Conservation (phyloP, 2,888 invertebrate genomes). For the Scaptomyza caliginosa region DNA sequence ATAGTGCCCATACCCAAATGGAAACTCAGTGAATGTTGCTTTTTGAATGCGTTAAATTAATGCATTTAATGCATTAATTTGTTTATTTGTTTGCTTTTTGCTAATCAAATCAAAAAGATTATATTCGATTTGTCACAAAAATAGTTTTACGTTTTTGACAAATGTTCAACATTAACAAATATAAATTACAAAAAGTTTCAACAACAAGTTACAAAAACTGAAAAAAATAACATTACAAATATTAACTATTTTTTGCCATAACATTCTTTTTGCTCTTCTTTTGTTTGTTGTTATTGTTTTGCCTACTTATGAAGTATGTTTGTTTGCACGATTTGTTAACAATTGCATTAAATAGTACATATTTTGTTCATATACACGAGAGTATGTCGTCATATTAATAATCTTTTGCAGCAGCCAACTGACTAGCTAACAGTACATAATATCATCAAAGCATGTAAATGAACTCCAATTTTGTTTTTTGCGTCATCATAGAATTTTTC, state of each 20-base stretch:
- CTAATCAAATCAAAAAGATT: conserved; percentile 58
- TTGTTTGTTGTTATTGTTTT: too few relatives aligned
- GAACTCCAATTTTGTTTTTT: conserved; percentile 17
- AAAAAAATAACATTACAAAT: conserved; percentile 29
- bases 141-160: conserved; percentile 41
- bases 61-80: conserved; percentile 45
- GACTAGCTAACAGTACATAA: conserved; percentile 8
- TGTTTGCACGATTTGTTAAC: conserved; percentile 48
- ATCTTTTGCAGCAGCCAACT: conserved; percentile 19
- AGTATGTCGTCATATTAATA: conserved; percentile 7
- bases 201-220: conserved; percentile 41
- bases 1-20: background rate
- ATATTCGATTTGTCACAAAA: conserved; percentile 68
- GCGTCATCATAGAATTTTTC: conserved; percentile 58
- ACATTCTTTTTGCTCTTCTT: conserved; percentile 8
- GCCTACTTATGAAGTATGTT: conserved; percentile 35
- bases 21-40: conserved; percentile 11
- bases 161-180: conserved; percentile 51
- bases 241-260: conserved; percentile 25
- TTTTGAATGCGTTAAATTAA: conserved; percentile 18
- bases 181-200: conserved; percentile 49
- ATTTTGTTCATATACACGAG: background rate
- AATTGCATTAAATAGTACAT: conserved; percentile 53
- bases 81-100: conserved; percentile 52
- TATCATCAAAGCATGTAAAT: conserved; percentile 4